Percentiles rank a stretch among this genome's conserved stretches.
Evolutionary conservation across 1,140 invertebrate species (phyloP).

Genomic region (Megalonaias nervosa): DNA sequence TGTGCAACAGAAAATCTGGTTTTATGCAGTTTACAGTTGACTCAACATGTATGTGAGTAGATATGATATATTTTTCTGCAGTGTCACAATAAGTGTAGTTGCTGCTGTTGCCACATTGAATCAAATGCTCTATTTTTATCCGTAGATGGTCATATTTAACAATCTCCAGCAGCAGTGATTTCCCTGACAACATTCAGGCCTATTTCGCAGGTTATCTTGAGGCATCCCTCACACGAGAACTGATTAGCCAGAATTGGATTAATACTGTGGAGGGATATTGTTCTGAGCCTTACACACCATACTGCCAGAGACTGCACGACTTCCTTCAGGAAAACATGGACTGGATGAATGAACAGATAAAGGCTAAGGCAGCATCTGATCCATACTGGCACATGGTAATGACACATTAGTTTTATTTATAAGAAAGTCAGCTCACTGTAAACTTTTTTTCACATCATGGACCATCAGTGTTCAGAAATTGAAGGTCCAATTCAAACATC

Average conservation of each 20-base stretch:
- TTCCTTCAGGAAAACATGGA: constrained; percentile 74
- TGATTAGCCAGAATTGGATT: constrained; percentile 86
- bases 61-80: no score
- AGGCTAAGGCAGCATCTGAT: constrained; percentile 70
- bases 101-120: no score
- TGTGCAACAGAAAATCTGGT: no score
- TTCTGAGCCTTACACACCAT: constrained; percentile 74
- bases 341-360: constrained; percentile 76
- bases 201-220: constrained; percentile 91
- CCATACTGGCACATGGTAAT: constrained; percentile 84
- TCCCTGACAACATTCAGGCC: constrained; percentile 80
- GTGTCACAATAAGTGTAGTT: no score
- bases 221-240: constrained; percentile 75
- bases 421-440: no score
- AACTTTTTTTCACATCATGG: no score
- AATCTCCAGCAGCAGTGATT: constrained; percentile 54
- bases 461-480: no score
- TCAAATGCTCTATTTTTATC: not conserved
- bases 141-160: constrained; percentile 67
- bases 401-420: no score
- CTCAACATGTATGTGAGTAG: no score
- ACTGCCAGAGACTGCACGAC: constrained; percentile 80
- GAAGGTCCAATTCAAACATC: no score
- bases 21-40: no score
- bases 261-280: constrained; percentile 80